phyloP scores from a whole-genome alignment of 1,140 invertebrate genomes.

The Riptortus pedestris region DNA sequence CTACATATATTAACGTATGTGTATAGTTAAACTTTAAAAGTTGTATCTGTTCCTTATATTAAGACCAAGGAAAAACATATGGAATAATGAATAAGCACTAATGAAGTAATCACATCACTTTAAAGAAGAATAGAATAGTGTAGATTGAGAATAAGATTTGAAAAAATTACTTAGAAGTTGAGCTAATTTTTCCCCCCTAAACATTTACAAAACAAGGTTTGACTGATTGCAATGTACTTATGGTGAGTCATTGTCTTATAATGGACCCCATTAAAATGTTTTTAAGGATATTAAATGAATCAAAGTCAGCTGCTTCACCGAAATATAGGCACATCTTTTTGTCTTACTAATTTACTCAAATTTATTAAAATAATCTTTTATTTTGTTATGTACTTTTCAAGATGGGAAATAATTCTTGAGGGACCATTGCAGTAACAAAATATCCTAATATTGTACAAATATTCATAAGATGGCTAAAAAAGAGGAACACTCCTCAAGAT shows the following conservation, averaged over 20 bases:
- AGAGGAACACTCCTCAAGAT: too few species aligned
- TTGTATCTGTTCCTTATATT: slow-evolving; percentile 3
- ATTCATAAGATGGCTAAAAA: too few species aligned
- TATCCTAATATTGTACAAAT: too few species aligned
- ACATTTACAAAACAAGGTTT: background rate
- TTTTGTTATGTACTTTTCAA: too few species aligned
- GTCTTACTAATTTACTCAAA: too few species aligned
- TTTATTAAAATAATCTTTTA: too few species aligned
- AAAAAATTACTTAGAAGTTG: background rate
- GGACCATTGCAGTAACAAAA: too few species aligned
- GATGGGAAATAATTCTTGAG: too few species aligned
- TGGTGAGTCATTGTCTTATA: background rate
- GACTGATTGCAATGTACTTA: background rate
- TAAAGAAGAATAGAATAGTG: background rate
- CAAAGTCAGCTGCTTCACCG: too few species aligned
- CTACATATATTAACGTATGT: background rate
- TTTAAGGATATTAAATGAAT: too few species aligned
- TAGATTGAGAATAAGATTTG: background rate
- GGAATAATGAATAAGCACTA: background rate
- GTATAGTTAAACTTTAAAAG: background rate
- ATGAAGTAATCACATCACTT: background rate
- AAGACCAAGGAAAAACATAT: slow-evolving; percentile 17
- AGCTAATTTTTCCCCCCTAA: background rate
- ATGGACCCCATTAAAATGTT: too few species aligned
- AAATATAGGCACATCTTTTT: too few species aligned